Evolutionary conservation across 2,113 vertebrate species (phyloP).

Genomic region (Melanerpes formicivorus): DNA sequence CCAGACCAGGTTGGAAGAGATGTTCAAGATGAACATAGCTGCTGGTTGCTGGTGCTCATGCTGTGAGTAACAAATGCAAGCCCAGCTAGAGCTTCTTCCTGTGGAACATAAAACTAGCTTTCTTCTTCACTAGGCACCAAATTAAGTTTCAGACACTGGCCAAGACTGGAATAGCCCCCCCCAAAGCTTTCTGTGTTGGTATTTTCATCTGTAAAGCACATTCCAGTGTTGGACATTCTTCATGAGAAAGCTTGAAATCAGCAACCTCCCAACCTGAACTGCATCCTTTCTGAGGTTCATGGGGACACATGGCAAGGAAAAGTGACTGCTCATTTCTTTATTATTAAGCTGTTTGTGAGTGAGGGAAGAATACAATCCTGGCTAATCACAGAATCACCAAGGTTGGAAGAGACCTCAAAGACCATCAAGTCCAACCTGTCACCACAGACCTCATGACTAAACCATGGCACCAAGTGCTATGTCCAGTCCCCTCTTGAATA

Average conservation of each 20-base stretch:
- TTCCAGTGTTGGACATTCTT: not conserved
- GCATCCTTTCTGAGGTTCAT: not conserved
- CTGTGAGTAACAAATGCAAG: not conserved
- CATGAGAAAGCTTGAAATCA: not conserved
- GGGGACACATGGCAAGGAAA: not conserved
- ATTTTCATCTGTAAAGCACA: not conserved
- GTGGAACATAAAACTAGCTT: not conserved
- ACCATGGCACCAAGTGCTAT: too few relatives aligned
- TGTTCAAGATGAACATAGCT: not conserved
- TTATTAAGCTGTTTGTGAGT: not conserved
- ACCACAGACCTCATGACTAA: too few relatives aligned
- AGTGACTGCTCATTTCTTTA: not conserved
- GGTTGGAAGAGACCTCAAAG: too few relatives aligned
- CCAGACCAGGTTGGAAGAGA: too few relatives aligned
- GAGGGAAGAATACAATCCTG: fast-evolving
- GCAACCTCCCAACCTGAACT: not conserved
- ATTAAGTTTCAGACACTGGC: not conserved
- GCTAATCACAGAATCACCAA: not conserved
- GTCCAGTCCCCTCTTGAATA: too few relatives aligned
- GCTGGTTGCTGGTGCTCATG: not conserved
- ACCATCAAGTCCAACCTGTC: too few relatives aligned
- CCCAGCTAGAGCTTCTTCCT: not conserved
- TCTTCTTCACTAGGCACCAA: not conserved
- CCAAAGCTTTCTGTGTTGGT: not conserved
- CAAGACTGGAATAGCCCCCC: not conserved